Conservation (phyloP, 2,113 vertebrate genomes). For the Struthidea cinerea region DNA sequence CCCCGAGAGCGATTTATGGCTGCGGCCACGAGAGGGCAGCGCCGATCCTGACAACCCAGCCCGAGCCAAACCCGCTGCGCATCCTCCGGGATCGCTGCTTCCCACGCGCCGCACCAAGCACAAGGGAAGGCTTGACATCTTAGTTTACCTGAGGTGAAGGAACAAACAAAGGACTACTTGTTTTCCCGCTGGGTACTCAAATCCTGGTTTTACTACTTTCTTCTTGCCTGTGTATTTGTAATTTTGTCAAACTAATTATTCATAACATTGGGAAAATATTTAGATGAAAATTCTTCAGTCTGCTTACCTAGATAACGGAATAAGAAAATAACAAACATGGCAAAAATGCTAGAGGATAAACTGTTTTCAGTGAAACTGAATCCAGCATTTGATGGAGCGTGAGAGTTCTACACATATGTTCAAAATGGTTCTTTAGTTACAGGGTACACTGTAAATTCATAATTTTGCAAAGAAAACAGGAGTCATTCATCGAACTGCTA, state of each 20-base stretch:
- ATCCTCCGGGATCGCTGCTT: not conserved
- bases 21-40: conserved; percentile 42
- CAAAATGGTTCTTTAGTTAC: not conserved
- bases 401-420: not conserved
- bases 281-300: not conserved
- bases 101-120: not conserved
- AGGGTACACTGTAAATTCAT: not conserved
- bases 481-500: not conserved
- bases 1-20: not conserved
- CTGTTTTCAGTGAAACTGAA: not conserved
- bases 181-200: not conserved
- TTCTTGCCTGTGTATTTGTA: not conserved
- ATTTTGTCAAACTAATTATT: not conserved
- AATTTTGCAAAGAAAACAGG: not conserved
- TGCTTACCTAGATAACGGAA: not conserved
- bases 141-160: not conserved
- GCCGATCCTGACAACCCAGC: not conserved
- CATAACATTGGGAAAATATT: not conserved
- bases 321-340: not conserved
- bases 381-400: not conserved
- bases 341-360: not conserved
- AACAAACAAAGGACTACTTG: not conserved
- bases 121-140: not conserved
- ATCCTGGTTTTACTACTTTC: not conserved
- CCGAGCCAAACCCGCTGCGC: not conserved